phyloP scores from a whole-genome alignment of 1,140 invertebrate genomes.

The Panagrolaimus sp. region DNA sequence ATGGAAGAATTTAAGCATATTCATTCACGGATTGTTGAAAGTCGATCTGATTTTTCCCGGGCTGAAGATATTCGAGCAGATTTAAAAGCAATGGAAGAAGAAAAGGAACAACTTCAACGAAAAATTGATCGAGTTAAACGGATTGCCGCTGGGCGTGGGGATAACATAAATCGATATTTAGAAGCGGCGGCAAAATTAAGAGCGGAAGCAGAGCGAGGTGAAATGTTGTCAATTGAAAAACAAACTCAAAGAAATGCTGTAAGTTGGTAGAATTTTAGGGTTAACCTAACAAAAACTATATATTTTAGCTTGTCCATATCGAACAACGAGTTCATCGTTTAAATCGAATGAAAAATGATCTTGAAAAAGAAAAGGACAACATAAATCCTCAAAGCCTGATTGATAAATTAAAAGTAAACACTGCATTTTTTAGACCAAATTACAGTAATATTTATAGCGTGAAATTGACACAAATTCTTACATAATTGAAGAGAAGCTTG shows the following conservation, averaged over 20 bases:
- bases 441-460: slow-evolving; percentile 27
- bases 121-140: slow-evolving; percentile 42
- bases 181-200: slow-evolving; percentile 32
- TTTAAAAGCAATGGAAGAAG: slow-evolving; percentile 47
- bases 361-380: slow-evolving; percentile 34
- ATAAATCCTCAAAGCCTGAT: slow-evolving; percentile 33
- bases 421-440: neutral
- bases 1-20: slow-evolving; percentile 54
- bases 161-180: slow-evolving; percentile 35
- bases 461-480: slow-evolving; percentile 42
- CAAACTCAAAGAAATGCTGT: slow-evolving; percentile 45
- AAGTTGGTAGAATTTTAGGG: slow-evolving; percentile 6
- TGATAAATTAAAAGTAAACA: slow-evolving; percentile 37
- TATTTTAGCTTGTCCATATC: slow-evolving; percentile 32
- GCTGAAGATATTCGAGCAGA: slow-evolving; percentile 42
- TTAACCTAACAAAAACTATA: neutral
- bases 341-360: slow-evolving; percentile 28
- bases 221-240: slow-evolving; percentile 38
- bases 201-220: slow-evolving; percentile 31
- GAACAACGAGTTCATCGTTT: slow-evolving; percentile 39
- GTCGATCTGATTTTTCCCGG: slow-evolving; percentile 31
- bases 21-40: slow-evolving; percentile 43
- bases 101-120: slow-evolving; percentile 43
- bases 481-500: slow-evolving; percentile 41
- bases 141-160: slow-evolving; percentile 24